A percentile compares a stretch with the other conserved stretches of the same genome.
These are phyloP conservation scores for Acanthopagrus latus DNA, from an alignment of 2,797 vertebrate species.

Conservation along the genomic window DNA sequence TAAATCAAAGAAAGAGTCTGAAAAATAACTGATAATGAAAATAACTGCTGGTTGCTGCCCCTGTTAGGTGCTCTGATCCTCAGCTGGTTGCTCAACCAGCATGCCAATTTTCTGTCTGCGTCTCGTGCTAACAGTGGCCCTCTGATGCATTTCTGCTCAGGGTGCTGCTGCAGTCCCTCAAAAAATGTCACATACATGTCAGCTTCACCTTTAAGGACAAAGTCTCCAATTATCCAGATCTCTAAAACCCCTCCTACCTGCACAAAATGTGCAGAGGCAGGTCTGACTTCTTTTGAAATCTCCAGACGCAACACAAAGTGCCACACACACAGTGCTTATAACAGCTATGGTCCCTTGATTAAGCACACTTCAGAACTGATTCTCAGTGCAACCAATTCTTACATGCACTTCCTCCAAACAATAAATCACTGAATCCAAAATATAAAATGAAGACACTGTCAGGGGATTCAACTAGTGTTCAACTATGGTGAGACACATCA, in stretches of 20 bases:
- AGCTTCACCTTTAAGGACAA: conserved; percentile 62
- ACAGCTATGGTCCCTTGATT: neutral
- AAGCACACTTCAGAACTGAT: neutral
- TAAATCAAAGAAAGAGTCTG: neutral
- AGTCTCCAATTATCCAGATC: conserved; percentile 59
- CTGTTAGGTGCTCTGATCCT: neutral
- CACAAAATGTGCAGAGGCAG: conserved; percentile 23
- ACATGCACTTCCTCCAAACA: neutral
- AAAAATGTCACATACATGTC: conserved; percentile 57
- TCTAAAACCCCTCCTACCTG: conserved; percentile 30
- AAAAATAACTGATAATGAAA: neutral
- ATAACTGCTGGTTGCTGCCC: neutral
- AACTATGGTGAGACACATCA: neutral
- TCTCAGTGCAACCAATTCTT: conserved; percentile 2
- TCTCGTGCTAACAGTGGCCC: neutral
- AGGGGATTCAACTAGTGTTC: neutral
- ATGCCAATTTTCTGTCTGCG: neutral
- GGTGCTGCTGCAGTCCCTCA: conserved; percentile 28
- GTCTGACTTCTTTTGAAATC: conserved; percentile 16
- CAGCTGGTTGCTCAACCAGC: neutral
- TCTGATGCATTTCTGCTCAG: conserved; percentile 13
- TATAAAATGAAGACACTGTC: neutral
- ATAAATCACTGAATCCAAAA: neutral
- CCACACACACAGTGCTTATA: neutral
- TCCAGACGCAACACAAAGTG: neutral